Percentiles rank a stretch among this genome's conserved stretches.
These are phyloP conservation scores for Nyctibius grandis DNA, from an alignment of 2,797 vertebrate species.

Conservation along the genomic window DNA sequence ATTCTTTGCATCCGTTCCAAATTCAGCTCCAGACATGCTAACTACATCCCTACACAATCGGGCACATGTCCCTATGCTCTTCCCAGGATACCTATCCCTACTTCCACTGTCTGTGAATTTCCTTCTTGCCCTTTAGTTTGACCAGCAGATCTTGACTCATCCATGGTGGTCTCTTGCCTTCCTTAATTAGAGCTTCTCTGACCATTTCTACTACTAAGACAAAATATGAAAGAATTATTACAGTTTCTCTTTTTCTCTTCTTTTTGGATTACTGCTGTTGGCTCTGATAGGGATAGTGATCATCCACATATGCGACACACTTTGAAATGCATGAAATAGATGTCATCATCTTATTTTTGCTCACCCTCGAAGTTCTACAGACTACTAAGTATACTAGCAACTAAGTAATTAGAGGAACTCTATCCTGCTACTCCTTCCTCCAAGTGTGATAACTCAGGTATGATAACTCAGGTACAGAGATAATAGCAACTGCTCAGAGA, in stretches of 20 bases:
- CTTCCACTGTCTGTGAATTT: not conserved
- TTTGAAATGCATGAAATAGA: not conserved
- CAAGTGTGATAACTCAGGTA: too few species aligned
- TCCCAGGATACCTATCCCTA: not conserved
- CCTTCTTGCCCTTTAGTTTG: not conserved
- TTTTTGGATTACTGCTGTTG: not conserved
- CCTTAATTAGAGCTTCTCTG: not conserved
- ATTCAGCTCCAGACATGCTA: not conserved
- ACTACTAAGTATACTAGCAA: not conserved
- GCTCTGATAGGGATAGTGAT: not conserved
- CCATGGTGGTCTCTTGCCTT: not conserved
- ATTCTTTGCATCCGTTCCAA: not conserved
- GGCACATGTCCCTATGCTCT: not conserved
- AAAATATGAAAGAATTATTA: not conserved
- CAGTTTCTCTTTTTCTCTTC: not conserved
- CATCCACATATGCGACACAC: not conserved
- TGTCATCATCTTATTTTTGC: not conserved
- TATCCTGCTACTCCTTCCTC: not conserved
- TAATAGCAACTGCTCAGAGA: not conserved
- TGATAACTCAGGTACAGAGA: not conserved
- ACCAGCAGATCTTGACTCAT: not conserved
- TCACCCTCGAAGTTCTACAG: not conserved
- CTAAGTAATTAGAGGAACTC: not conserved
- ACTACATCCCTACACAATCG: not conserved
- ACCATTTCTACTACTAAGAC: not conserved